These are phyloP conservation scores for Adelphocoris suturalis DNA, from an alignment of 2,888 invertebrate genomes.

Conservation along the genomic window DNA sequence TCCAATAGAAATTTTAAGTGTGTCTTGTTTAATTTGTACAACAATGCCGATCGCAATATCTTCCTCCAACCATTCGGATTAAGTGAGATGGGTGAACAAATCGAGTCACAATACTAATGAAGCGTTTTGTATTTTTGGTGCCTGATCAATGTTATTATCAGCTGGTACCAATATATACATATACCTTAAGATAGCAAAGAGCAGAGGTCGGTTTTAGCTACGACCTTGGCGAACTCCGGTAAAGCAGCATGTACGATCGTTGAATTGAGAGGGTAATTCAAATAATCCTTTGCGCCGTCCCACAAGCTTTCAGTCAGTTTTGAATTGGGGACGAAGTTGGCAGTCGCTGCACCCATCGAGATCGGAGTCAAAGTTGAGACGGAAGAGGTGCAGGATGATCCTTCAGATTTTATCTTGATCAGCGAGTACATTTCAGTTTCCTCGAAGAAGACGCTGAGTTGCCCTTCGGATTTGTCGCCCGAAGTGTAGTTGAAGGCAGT, in stretches of 20 bases:
- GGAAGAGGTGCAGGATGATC: not conserved
- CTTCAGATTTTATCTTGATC: not conserved
- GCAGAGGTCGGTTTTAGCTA: not conserved
- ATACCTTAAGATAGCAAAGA: not conserved
- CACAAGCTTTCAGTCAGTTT: not conserved
- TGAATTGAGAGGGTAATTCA: not conserved
- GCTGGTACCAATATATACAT: too few species aligned
- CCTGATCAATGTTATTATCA: too few species aligned
- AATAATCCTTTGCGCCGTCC: not conserved
- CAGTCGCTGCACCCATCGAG: not conserved
- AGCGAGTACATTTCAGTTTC: not conserved
- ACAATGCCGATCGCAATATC: too few species aligned
- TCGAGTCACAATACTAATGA: too few species aligned
- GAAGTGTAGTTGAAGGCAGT: not conserved
- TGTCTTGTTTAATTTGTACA: too few species aligned
- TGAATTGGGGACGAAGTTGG: not conserved
- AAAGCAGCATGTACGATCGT: not conserved
- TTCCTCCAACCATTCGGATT: too few species aligned
- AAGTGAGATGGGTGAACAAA: too few species aligned
- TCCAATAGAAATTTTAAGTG: too few species aligned
- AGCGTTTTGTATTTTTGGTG: too few species aligned
- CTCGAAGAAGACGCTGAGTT: not conserved
- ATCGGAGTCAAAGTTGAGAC: not conserved
- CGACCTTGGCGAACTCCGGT: not conserved
- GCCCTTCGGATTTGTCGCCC: not conserved